Conservation (phyloP, 2,113 vertebrate species). For the Peucedramus taeniatus region DNA sequence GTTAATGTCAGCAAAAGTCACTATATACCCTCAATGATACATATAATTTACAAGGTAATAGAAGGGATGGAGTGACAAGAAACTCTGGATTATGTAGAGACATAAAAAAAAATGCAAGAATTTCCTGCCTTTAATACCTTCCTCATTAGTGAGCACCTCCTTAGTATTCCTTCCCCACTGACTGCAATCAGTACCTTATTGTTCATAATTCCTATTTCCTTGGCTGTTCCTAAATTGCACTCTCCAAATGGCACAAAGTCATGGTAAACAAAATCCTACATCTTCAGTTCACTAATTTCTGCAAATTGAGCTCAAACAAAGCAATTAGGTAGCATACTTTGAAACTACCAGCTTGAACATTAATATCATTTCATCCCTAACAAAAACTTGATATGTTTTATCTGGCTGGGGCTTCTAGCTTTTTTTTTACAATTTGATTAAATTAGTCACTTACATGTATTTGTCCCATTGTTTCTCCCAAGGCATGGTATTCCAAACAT, state of each 20-base stretch:
- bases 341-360: slow-evolving; percentile 56
- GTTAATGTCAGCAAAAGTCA: not conserved
- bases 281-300: slow-evolving; percentile 54
- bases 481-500: not conserved
- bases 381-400: slow-evolving; percentile 32
- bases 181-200: slow-evolving; percentile 61
- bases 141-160: slow-evolving; percentile 38
- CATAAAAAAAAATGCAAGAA: slow-evolving; percentile 42
- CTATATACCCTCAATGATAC: not conserved
- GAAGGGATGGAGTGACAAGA: not conserved
- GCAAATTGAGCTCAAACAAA: slow-evolving; percentile 51
- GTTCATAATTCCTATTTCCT: slow-evolving; percentile 61
- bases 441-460: not conserved
- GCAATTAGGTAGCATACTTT: slow-evolving; percentile 41
- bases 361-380: slow-evolving; percentile 53
- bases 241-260: slow-evolving; percentile 55
- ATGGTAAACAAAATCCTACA: slow-evolving; percentile 59
- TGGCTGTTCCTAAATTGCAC: slow-evolving; percentile 48
- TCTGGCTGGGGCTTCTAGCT: not conserved
- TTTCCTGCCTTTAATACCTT: slow-evolving; percentile 57
- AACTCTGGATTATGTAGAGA: slow-evolving; percentile 35
- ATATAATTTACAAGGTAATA: slow-evolving; percentile 27
- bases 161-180: slow-evolving; percentile 52
- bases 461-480: not conserved
- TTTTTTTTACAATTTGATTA: not conserved